Percentiles rank a stretch among this genome's conserved stretches.
phyloP scores from a whole-genome alignment of 2,888 invertebrate genomes.

The Agrotis clavis region DNA sequence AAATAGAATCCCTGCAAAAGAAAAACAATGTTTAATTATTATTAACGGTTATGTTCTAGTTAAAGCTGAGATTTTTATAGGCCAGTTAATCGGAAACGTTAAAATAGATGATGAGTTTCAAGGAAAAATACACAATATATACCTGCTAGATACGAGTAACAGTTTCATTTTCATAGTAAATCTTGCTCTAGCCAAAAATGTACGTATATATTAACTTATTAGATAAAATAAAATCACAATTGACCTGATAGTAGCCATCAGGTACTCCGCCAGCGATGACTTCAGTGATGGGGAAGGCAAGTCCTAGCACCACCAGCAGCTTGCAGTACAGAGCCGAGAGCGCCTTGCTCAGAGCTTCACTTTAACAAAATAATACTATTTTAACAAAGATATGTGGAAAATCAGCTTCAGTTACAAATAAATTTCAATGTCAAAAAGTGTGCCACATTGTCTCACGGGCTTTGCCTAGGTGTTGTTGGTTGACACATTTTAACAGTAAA shows the following conservation, averaged over 20 bases:
- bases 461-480: too few species aligned
- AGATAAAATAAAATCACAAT: too few species aligned
- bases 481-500: too few species aligned
- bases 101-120: slow-evolving; percentile 3
- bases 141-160: background rate
- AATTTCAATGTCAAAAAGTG: background rate
- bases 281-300: slow-evolving; percentile 97
- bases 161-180: background rate
- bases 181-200: background rate
- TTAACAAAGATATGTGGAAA: background rate
- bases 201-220: too few species aligned
- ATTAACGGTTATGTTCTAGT: background rate
- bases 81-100: background rate
- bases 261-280: slow-evolving; percentile 95
- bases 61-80: background rate
- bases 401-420: too few species aligned
- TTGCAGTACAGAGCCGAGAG: slow-evolving; percentile 96
- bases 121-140: background rate
- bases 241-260: slow-evolving; percentile 93
- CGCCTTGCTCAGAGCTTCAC: slow-evolving; percentile 94
- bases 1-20: slow-evolving; percentile 94
- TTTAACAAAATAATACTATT: slow-evolving; percentile 74
- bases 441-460: too few species aligned
- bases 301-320: slow-evolving; percentile 95
- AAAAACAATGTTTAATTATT: slow-evolving; percentile 14